Evolutionary conservation across 2,888 invertebrate species (phyloP).

Genomic region (Pammene aurita): DNA sequence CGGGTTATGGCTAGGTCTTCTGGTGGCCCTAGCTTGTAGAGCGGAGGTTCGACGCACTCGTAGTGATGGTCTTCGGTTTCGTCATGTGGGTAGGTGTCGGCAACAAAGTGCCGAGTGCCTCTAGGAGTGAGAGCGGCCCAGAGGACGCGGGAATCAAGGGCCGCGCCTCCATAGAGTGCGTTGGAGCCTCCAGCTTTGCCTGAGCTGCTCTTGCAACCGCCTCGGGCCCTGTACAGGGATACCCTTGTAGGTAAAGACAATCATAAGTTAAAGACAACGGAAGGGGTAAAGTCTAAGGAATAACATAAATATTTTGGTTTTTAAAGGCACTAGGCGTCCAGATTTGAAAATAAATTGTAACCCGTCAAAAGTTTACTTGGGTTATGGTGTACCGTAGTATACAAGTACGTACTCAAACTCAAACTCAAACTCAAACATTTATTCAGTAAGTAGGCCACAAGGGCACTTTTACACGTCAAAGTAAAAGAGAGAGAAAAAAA

Average conservation of each 20-base stretch:
- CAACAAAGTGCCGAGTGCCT: constrained; percentile 90
- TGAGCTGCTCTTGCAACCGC: constrained; percentile 81
- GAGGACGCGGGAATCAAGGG: constrained; percentile 86
- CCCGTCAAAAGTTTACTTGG: too few relatives aligned
- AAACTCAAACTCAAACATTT: too few relatives aligned
- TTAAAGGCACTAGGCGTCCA: background rate
- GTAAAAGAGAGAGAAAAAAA: too few relatives aligned
- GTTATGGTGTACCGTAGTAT: too few relatives aligned
- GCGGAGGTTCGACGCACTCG: constrained; percentile 86
- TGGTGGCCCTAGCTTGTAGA: constrained; percentile 77
- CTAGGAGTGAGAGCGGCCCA: constrained; percentile 94
- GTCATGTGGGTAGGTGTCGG: constrained; percentile 85
- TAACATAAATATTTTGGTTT: background rate
- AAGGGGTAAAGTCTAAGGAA: background rate
- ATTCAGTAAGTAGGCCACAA: too few relatives aligned
- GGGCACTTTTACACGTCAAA: too few relatives aligned
- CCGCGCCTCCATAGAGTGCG: constrained; percentile 75
- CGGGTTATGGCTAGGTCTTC: constrained; percentile 85
- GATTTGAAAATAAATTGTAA: background rate
- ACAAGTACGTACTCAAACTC: too few relatives aligned
- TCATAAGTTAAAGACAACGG: constrained; percentile 27
- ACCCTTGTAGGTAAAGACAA: constrained; percentile 43
- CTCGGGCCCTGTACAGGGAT: constrained; percentile 66
- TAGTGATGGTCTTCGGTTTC: constrained; percentile 87
- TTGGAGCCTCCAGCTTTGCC: constrained; percentile 80